phyloP scores from a whole-genome alignment of 2,888 invertebrate genomes.

The Lydus trimaculatus region DNA sequence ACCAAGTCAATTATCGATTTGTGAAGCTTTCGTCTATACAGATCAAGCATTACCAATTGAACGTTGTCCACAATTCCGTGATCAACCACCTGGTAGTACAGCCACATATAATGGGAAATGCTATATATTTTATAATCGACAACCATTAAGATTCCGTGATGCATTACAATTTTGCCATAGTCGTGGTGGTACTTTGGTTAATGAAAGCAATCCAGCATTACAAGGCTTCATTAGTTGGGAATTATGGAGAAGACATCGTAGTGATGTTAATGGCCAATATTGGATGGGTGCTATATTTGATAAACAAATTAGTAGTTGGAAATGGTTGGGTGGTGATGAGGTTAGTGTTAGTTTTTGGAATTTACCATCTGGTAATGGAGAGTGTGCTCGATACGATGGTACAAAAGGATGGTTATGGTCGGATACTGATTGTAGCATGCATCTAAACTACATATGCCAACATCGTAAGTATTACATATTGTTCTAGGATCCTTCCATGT shows the following conservation, averaged over 20 bases:
- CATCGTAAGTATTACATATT: slow-evolving; percentile 75
- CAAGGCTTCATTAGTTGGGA: slow-evolving; percentile 97
- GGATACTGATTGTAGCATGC: slow-evolving; percentile 85
- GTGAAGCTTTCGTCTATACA: slow-evolving; percentile 94
- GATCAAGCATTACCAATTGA: slow-evolving; percentile 92
- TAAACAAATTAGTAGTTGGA: slow-evolving; percentile 82
- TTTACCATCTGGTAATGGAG: slow-evolving; percentile 80
- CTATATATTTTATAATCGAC: slow-evolving; percentile 91
- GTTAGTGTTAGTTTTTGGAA: slow-evolving; percentile 94
- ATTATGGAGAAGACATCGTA: slow-evolving; percentile 87
- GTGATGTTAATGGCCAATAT: slow-evolving; percentile 90
- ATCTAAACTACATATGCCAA: slow-evolving; percentile 90
- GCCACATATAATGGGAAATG: slow-evolving; percentile 96
- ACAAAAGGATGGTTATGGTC: slow-evolving; percentile 96
- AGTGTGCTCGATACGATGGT: slow-evolving; percentile 90
- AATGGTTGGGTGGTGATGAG: slow-evolving; percentile 89
- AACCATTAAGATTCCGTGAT: slow-evolving; percentile 81
- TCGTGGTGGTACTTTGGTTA: slow-evolving; percentile 82
- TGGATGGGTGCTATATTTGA: slow-evolving; percentile 96
- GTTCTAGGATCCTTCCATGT: no score
- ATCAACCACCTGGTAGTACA: slow-evolving; percentile 91
- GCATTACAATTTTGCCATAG: slow-evolving; percentile 81
- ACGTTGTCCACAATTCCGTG: slow-evolving; percentile 89
- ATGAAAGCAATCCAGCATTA: slow-evolving; percentile 91
- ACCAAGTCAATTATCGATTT: slow-evolving; percentile 83